phyloP scores from a whole-genome alignment of 2,888 invertebrate species.

The Amorpha juglandis region DNA sequence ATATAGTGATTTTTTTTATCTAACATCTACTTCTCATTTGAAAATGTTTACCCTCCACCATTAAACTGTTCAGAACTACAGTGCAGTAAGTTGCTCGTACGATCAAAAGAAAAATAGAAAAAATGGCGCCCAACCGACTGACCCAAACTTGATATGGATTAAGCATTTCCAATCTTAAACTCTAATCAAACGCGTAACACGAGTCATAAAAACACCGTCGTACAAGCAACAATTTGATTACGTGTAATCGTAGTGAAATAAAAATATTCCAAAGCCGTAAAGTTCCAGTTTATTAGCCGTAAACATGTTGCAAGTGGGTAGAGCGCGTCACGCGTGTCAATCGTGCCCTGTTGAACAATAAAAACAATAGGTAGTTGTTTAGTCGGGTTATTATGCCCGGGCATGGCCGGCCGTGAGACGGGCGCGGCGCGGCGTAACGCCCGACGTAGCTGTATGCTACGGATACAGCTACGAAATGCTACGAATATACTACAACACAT shows the following conservation, averaged over 20 bases:
- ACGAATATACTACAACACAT: constrained; percentile 37
- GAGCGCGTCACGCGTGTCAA: constrained; percentile 3
- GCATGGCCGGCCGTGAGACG: constrained; percentile 49
- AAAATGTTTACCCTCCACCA: too few species aligned
- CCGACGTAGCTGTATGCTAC: constrained; percentile 42
- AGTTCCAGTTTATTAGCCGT: constrained; percentile 14
- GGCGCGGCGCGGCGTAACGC: constrained; percentile 51
- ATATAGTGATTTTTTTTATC: too few species aligned
- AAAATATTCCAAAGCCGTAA: constrained; percentile 10
- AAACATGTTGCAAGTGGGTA: constrained; percentile 18
- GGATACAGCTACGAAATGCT: constrained; percentile 49
- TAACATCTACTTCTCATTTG: too few species aligned
- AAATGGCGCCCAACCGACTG: background rate
- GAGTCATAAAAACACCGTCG: constrained; percentile 6
- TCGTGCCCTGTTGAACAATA: constrained; percentile 14
- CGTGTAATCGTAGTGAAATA: constrained; percentile 20
- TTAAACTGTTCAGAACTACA: background rate
- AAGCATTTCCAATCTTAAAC: background rate
- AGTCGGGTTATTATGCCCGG: constrained; percentile 64
- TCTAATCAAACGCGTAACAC: constrained; percentile 16
- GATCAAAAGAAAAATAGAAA: background rate
- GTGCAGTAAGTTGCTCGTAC: background rate
- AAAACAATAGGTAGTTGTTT: constrained; percentile 33
- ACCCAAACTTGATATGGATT: background rate
- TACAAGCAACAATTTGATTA: constrained; percentile 21